Conservation (phyloP, 1,140 invertebrate genomes). For the Episyrphus balteatus region DNA sequence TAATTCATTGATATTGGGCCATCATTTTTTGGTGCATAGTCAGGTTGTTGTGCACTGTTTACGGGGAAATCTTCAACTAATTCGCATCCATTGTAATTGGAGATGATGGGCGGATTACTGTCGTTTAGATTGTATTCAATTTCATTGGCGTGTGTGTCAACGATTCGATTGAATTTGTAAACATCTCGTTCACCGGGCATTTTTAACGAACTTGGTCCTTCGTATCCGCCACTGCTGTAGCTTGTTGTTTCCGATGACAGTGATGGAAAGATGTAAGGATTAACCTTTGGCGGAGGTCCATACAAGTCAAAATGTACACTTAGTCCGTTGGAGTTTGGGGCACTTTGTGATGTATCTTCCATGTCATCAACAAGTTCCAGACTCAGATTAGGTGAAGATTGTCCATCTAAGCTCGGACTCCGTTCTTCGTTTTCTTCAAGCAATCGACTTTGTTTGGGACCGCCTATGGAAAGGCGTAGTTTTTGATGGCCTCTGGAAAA, state of each 20-base stretch:
- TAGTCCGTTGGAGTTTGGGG: too few species aligned
- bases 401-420: conserved; percentile 17
- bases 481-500: conserved; percentile 45
- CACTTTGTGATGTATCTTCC: conserved; percentile 15
- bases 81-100: conserved; percentile 31
- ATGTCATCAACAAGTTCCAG: conserved; percentile 29
- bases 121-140: conserved; percentile 27
- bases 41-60: conserved; percentile 21
- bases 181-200: conserved; percentile 21
- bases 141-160: conserved; percentile 12
- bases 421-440: conserved; percentile 26
- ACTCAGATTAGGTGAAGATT: conserved; percentile 27
- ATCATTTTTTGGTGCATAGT: conserved; percentile 22
- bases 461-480: conserved; percentile 22
- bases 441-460: conserved; percentile 20
- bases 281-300: neutral
- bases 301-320: too few species aligned
- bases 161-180: conserved; percentile 6
- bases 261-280: conserved; percentile 8
- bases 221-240: conserved; percentile 4
- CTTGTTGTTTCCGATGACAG: conserved; percentile 5
- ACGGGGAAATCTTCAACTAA: conserved; percentile 36
- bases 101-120: conserved; percentile 29
- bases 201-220: conserved; percentile 20
- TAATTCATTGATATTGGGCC: conserved; percentile 1